These are phyloP conservation scores for Sclerurus mexicanus DNA, from an alignment of 2,113 vertebrate genomes.

Conservation along the genomic window DNA sequence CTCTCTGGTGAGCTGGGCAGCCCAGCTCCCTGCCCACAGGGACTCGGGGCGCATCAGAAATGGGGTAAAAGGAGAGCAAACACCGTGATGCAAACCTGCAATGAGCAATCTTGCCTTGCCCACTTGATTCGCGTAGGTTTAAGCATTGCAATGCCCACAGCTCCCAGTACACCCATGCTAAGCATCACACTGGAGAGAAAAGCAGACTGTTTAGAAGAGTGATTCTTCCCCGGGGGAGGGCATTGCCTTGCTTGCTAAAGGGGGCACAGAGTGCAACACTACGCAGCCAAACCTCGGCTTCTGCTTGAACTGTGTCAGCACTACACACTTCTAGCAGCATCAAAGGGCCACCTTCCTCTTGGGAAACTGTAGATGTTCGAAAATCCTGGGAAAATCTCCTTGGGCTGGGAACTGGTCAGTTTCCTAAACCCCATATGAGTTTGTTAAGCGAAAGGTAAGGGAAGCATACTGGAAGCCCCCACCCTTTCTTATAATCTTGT, in stretches of 20 bases:
- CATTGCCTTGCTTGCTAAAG: not conserved
- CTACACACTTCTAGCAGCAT: not conserved
- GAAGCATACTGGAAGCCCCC: not conserved
- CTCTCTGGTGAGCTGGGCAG: not conserved
- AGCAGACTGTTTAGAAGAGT: not conserved
- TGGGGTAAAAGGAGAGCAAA: rapidly evolving
- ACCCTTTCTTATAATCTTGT: not conserved
- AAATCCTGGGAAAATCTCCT: not conserved
- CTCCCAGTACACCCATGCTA: rapidly evolving
- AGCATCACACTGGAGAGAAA: not conserved
- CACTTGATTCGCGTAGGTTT: rapidly evolving
- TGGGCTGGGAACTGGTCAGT: rapidly evolving
- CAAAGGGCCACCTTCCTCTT: not conserved
- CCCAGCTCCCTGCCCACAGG: rapidly evolving
- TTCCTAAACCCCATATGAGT: not conserved
- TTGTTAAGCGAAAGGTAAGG: not conserved
- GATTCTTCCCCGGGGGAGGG: not conserved
- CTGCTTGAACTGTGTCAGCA: not conserved
- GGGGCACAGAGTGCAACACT: rapidly evolving
- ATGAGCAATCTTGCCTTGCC: rapidly evolving
- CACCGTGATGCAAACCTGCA: rapidly evolving
- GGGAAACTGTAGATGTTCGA: not conserved
- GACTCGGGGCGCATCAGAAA: not conserved
- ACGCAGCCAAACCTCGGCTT: not conserved
- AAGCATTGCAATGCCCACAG: not conserved